These are phyloP conservation scores for Clarias laeviceps DNA, from an alignment of 2,797 vertebrate species.

Conservation along the genomic window DNA sequence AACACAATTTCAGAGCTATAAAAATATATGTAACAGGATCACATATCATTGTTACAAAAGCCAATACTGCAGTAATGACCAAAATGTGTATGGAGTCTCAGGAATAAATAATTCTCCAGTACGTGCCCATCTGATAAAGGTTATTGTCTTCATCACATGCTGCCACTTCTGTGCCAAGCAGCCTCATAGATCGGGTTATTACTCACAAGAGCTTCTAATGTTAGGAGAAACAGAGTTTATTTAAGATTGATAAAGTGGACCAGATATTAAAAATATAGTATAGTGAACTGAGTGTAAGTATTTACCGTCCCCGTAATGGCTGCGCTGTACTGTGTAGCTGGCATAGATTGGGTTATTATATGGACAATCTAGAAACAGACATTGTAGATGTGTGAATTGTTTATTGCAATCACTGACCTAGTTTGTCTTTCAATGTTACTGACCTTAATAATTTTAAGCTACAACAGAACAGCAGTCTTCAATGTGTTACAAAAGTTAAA, in stretches of 20 bases:
- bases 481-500: neutral
- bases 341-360: slow-evolving; percentile 4
- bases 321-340: neutral
- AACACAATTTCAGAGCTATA: neutral
- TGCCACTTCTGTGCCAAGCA: neutral
- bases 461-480: neutral
- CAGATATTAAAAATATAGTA: neutral
- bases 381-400: neutral
- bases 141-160: neutral
- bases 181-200: slow-evolving; percentile 1
- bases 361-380: neutral
- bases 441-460: neutral
- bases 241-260: neutral
- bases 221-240: neutral
- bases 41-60: neutral
- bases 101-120: neutral
- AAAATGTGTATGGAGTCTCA: no score
- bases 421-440: neutral
- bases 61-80: neutral
- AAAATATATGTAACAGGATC: neutral
- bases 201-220: neutral
- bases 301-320: neutral
- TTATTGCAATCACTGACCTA: neutral
- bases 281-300: neutral
- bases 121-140: neutral